Percentiles rank a stretch among this genome's conserved stretches.
Evolutionary conservation across 1,140 invertebrate species (phyloP).

Genomic region (Aphidius ervi): DNA sequence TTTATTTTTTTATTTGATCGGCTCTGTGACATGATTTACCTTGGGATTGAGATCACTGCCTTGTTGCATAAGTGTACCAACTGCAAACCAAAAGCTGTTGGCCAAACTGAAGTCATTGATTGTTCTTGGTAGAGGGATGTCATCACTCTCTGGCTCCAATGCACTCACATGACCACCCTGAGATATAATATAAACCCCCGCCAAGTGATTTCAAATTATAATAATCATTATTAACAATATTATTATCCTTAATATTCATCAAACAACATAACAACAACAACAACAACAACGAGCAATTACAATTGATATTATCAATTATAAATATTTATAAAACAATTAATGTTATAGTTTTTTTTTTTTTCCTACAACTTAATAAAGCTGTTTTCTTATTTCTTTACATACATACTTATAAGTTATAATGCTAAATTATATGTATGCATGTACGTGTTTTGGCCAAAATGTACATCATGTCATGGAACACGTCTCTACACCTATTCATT

Average conservation of each 20-base stretch:
- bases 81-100: constrained; percentile 88
- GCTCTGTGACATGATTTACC: constrained; percentile 52
- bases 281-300: too few species aligned
- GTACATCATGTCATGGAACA: neutral
- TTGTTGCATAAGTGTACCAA: constrained; percentile 93
- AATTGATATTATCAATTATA: too few species aligned
- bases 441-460: too few species aligned
- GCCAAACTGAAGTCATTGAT: constrained; percentile 77
- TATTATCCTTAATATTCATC: too few species aligned
- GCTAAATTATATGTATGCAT: too few species aligned
- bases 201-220: constrained; percentile 48
- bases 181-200: constrained; percentile 40
- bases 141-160: constrained; percentile 47
- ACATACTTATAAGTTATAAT: too few species aligned
- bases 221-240: constrained; percentile 23
- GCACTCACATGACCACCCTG: constrained; percentile 48
- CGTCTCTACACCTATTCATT: constrained; percentile 24
- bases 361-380: too few species aligned
- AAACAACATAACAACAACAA: too few species aligned
- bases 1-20: too few species aligned
- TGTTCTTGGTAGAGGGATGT: constrained; percentile 49
- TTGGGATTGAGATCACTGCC: constrained; percentile 84
- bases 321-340: too few species aligned
- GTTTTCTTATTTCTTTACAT: too few species aligned
- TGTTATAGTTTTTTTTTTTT: too few species aligned